Evolutionary conservation across 2,797 vertebrate genomes (phyloP), one percentile per base, ranked within the genome.

Genomic region (Sebastes wilsoni): DNA sequence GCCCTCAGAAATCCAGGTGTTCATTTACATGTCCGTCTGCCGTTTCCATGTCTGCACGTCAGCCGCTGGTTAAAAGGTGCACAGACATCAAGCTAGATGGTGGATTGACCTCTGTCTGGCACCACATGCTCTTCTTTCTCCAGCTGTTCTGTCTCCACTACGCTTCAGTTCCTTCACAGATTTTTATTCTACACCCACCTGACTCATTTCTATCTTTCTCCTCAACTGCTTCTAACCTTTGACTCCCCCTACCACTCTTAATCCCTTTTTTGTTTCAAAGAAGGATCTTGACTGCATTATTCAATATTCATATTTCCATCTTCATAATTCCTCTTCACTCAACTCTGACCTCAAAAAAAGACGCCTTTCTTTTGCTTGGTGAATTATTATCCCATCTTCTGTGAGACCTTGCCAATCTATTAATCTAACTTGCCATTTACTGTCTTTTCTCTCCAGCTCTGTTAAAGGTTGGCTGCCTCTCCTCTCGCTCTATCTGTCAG

Each of bases 351-450:
- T 90, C 75, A 86, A 83, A 94, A 91, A 93, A 92, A 88, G 83
- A 87, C 78, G 81, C 87, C 85, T 94, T 93, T 91, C 92, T 92
- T 92, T 90, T 84, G 84, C 90, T 80, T 83, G 84, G 86, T 90
- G 92, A 94, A 95, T 94, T 94, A 94, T 95, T 92, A 93, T 93
- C 89, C 92, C 87, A 91, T 94, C 88, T 92, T 90, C 90, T 90
- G 83, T 89, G 91, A 90, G 90, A 92, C 92, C 91, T 89, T 92
- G 90, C 89, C 94, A 94, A 95, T 96, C 95, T 95, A 94, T 95
- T 95, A 93, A 96, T 96, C 95, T 94, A 93, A 95, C 93, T 95
- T 95, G 90, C 95, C 94, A 94, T 96, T 96, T 94, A 93, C 94
- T 93, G 93, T 93, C 93, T 95, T 92, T 91, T 93, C 91, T 92